Percentiles rank a stretch among this genome's conserved stretches.
Conservation (phyloP, 2,888 invertebrate species). For the Pimpla rufipes region DNA sequence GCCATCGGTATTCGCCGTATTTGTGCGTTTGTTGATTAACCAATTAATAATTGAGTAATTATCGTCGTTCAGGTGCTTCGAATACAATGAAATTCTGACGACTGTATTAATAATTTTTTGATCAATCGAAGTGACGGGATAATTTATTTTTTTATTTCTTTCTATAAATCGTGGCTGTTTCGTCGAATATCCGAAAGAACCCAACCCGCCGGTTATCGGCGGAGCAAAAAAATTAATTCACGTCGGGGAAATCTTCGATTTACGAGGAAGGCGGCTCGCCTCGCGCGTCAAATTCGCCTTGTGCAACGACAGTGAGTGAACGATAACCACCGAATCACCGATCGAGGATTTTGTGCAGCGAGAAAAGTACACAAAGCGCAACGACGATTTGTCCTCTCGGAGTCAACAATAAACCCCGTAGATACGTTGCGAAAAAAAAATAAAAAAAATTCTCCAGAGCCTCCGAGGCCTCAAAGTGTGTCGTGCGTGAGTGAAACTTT, state of each 20-base stretch:
- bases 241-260: not conserved
- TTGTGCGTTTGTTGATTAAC: no score
- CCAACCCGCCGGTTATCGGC: not conserved
- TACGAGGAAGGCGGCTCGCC: not conserved
- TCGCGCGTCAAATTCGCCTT: not conserved
- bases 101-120: not conserved
- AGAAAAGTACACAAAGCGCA: not conserved
- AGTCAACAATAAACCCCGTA: not conserved
- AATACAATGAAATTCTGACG: not conserved
- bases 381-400: not conserved
- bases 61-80: not conserved
- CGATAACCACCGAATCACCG: slow-evolving; percentile 23
- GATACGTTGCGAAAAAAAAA: not conserved
- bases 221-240: not conserved
- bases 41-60: no score
- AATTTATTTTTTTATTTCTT: not conserved
- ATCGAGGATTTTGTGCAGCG: slow-evolving; percentile 10
- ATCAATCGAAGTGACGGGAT: not conserved
- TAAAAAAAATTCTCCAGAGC: no score
- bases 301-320: slow-evolving; percentile 40
- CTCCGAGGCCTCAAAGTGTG: not conserved
- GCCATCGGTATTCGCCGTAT: no score
- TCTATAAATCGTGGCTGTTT: not conserved
- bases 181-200: not conserved
- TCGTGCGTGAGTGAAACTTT: slow-evolving; percentile 8